Evolutionary conservation across 1,140 invertebrate species (phyloP).

Genomic region (Protaetia brevitarsis): DNA sequence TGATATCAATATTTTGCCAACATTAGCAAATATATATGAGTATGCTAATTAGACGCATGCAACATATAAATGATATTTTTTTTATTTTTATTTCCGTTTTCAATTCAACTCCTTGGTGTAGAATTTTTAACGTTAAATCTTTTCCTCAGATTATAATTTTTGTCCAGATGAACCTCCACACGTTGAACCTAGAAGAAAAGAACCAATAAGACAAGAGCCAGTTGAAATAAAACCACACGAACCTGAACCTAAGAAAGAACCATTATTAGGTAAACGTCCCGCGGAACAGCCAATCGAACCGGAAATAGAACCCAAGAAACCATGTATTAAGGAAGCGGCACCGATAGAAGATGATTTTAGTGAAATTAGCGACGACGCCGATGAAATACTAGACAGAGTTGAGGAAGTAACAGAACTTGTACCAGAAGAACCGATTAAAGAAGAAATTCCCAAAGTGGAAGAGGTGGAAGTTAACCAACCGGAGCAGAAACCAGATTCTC

Average conservation of each 20-base stretch:
- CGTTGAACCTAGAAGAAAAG: constrained; percentile 32
- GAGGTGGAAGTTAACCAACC: constrained; percentile 15
- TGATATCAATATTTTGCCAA: no score
- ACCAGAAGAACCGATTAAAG: constrained; percentile 20
- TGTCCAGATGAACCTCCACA: constrained; percentile 30
- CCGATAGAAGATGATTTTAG: constrained; percentile 72
- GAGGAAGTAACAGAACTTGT: constrained; percentile 53
- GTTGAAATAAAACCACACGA: constrained; percentile 11
- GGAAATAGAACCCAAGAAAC: constrained; percentile 52
- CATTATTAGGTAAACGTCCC: constrained; percentile 33
- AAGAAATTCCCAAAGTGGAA: constrained; percentile 9
- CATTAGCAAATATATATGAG: no score
- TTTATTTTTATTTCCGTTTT: background rate
- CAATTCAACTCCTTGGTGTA: background rate
- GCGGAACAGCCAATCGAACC: constrained; percentile 48
- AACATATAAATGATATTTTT: background rate
- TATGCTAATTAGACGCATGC: no score
- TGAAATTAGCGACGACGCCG: constrained; percentile 83
- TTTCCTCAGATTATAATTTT: constrained; percentile 21
- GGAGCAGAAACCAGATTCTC: constrained; percentile 27
- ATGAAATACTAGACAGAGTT: constrained; percentile 73
- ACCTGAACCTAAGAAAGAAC: constrained; percentile 25
- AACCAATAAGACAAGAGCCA: constrained; percentile 21
- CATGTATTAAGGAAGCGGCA: constrained; percentile 53
- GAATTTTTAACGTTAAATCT: background rate